Evolutionary conservation across 2,888 invertebrate genomes (phyloP), one percentile per base, ranked within the genome.

Genomic region (Zhuqinia jingwanae): DNA sequence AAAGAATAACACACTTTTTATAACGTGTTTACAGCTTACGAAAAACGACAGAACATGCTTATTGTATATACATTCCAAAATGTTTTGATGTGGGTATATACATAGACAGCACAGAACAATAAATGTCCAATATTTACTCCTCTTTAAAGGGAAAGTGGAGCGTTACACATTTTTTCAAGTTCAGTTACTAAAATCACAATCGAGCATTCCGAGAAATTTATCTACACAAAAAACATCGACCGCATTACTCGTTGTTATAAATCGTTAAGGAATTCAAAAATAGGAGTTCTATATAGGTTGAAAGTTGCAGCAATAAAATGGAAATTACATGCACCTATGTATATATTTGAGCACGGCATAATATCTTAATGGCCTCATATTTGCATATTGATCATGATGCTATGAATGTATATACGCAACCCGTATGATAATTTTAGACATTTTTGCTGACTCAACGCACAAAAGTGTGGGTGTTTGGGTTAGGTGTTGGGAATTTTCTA

Each of bases 351-450:
- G n/a, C n/a, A n/a, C n/a, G 20, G 6, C 27, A 25, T 27, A n/a
- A n/a, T 56, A 76, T 76, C 27, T n/a, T 8, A 25, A 15, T 36
- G n/a, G 30, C 53, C 53, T 50, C 22, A 73, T 53, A 50, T 50
- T 45, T 20, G 20, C 42, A 53, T 17, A 17, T 53, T 53, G 20
- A n/a, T 5, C 42, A 63, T 45, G 1, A 22, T 8, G 27, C 47
- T 22, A 22, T 13, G 17, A 27, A 30, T 25, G n/a, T 15, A 68
- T 17, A 56, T 80, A 79, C 22, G 70, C 53, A 30, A 68, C 76
- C 45, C 20, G 77, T 65, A 60, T 79, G 85, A 79, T 85, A 85
- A 85, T 85, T 85, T 85, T 85, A 85, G 85, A 85, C 63, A 36
- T 25, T 50, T 56, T 77, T 63, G 79, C 79, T 85, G 85, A 85